Base-by-base conservation (phyloP, 1,140 invertebrate genomes). In the Phymorhynchus buccinoides region DNA sequence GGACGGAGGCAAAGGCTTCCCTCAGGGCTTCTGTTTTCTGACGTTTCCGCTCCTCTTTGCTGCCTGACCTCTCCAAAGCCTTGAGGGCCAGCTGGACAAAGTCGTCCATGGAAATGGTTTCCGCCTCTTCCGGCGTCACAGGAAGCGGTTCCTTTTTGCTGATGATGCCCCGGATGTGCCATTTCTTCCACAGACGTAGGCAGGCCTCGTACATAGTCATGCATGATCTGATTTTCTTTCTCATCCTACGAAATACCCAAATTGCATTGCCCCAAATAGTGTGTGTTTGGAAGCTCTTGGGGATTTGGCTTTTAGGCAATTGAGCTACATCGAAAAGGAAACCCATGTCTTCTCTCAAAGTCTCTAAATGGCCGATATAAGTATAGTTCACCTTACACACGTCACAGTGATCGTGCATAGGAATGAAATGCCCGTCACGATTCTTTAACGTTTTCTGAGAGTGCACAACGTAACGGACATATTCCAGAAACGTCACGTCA, bases 131-230 rank as follows among this genome's bases (percentile, higher is more conserved):
- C 1, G 56, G 37, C 27, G 48, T 80, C 62, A 84, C 87, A 87
- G 16, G 91, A 88, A 86, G 88, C 86, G 37, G 68, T 62, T 30
- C 85, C 18, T 88, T 41, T 56, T 89, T 89, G 48, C 87, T 87
- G 9, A 92, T 73, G 44, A 92, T 88, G 27, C 91, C 91, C 14
- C 91, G 83, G 30, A 92, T 91, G 80, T 90, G 89, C 84, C 90
- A 79, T 37, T 92, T 92, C n/a, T 87, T 80, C 88, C 89, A 92
- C 32, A 88, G 85, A 6, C 91, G 73, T 39, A 84, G 87, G 2
- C 89, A 73, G 1, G 89, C 91, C 27, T 89, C 89, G 12, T 88
- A 22, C 66, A 90, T 87, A 6, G 88, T 44, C 91, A 91, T 92
- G 80, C 91, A 92, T n/a, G 85, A 85, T 16, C 73, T 52, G 56